Conservation (phyloP, 2,797 vertebrate species). For the Xiphophorus birchmanni region DNA sequence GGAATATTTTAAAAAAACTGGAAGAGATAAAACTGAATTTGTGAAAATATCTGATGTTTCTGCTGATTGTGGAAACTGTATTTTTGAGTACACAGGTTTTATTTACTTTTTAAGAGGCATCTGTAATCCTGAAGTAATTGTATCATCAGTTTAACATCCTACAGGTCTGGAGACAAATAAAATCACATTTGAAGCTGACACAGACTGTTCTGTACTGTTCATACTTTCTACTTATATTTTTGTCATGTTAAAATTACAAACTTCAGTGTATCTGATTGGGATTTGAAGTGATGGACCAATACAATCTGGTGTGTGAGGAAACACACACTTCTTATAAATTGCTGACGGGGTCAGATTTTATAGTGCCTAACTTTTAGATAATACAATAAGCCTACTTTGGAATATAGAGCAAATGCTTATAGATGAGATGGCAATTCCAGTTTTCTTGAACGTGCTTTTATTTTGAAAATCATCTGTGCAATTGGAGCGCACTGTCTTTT, state of each 20-base stretch:
- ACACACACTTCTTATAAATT: background rate
- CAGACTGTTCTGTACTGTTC: background rate
- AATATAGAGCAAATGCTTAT: background rate
- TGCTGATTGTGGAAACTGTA: conserved; percentile 41
- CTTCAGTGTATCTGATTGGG: background rate
- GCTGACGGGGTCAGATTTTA: background rate
- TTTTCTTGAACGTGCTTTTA: background rate
- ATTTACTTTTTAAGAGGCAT: conserved; percentile 32
- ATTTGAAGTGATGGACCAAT: background rate
- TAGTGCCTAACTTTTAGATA: background rate
- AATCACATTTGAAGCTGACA: conserved; percentile 31
- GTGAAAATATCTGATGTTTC: conserved; percentile 37
- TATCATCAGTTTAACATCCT: conserved; percentile 50
- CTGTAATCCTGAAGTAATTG: conserved; percentile 41
- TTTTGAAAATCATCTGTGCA: conserved; percentile 7
- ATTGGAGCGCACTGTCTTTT: background rate
- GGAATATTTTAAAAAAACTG: no score
- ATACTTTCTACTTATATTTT: background rate
- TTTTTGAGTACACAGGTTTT: conserved; percentile 48
- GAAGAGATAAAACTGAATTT: background rate
- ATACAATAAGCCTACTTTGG: background rate
- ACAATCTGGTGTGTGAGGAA: background rate
- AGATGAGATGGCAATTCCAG: background rate
- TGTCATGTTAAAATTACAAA: background rate
- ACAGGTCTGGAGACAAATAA: conserved; percentile 60